Conservation (phyloP, 2,888 invertebrate species). For the Pristionchus japonicus region DNA sequence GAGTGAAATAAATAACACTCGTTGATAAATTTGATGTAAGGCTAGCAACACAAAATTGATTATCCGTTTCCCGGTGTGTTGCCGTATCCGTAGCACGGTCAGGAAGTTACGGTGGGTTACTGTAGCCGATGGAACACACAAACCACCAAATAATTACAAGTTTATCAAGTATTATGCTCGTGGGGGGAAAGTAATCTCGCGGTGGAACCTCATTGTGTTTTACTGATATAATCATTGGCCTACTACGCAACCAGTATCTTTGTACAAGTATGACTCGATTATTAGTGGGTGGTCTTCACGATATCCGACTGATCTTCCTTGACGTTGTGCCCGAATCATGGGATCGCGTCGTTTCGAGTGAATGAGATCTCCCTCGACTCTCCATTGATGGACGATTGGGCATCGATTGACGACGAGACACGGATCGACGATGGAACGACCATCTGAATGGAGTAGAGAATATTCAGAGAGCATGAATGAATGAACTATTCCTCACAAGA, state of each 20-base stretch:
- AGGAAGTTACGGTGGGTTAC: too few relatives aligned
- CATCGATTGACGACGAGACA: neutral
- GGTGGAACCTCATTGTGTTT: neutral
- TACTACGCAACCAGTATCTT: neutral
- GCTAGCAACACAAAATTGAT: too few relatives aligned
- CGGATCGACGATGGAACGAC: constrained; percentile 36
- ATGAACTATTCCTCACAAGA: neutral
- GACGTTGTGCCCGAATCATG: neutral
- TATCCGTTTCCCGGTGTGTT: too few relatives aligned
- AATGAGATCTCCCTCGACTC: neutral
- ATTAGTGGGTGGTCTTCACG: neutral
- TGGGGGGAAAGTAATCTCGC: neutral
- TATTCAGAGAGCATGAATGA: neutral
- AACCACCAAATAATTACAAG: neutral
- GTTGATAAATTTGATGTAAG: too few relatives aligned
- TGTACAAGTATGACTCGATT: constrained; percentile 23
- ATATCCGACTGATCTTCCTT: constrained; percentile 33
- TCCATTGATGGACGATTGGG: neutral
- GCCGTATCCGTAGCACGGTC: too few relatives aligned
- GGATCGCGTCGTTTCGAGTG: constrained; percentile 1
- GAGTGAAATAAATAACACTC: too few relatives aligned
- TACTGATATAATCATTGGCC: neutral
- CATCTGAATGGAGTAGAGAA: neutral
- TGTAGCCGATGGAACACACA: too few relatives aligned
- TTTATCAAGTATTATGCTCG: constrained; percentile 22